phyloP scores from a whole-genome alignment of 2,797 vertebrate species.

The Sebastolobus altivelis region DNA sequence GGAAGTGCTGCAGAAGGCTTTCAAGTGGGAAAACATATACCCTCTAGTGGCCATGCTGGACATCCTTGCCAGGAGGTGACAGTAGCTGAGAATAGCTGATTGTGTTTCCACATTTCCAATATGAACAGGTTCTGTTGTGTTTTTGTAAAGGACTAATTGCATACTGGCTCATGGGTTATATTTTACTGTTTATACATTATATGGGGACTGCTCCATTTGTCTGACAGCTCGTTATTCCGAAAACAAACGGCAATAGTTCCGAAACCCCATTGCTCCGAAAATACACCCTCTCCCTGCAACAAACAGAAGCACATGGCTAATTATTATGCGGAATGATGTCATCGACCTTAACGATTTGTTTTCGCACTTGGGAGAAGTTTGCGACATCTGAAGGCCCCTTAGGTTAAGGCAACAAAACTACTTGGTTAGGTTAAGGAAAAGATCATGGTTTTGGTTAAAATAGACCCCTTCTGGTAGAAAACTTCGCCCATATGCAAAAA shows the following conservation, averaged over 20 bases:
- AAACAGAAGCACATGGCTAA: too few species aligned
- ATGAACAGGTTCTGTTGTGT: neutral
- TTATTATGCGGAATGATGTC: too few species aligned
- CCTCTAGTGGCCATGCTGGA: slow-evolving; percentile 2
- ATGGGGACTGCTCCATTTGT: neutral
- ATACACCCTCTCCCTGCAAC: neutral
- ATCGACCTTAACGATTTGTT: too few species aligned
- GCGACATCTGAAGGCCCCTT: too few species aligned
- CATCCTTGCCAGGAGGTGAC: neutral
- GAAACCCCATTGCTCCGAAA: rapidly evolving
- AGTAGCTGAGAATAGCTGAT: neutral
- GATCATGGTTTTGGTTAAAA: too few species aligned
- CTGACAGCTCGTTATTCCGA: neutral
- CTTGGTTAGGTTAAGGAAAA: neutral
- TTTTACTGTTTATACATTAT: neutral
- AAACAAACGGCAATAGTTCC: neutral
- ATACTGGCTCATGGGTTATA: neutral
- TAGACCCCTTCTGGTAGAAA: too few species aligned
- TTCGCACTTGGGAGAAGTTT: neutral
- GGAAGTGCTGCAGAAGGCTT: slow-evolving; percentile 20
- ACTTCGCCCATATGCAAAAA: too few species aligned
- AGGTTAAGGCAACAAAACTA: neutral
- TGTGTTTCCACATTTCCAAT: neutral
- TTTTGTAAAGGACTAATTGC: neutral
- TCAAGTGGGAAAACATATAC: neutral